Base-by-base conservation (phyloP, 64 coral and sea anemone species). In the Montipora cactus region DNA sequence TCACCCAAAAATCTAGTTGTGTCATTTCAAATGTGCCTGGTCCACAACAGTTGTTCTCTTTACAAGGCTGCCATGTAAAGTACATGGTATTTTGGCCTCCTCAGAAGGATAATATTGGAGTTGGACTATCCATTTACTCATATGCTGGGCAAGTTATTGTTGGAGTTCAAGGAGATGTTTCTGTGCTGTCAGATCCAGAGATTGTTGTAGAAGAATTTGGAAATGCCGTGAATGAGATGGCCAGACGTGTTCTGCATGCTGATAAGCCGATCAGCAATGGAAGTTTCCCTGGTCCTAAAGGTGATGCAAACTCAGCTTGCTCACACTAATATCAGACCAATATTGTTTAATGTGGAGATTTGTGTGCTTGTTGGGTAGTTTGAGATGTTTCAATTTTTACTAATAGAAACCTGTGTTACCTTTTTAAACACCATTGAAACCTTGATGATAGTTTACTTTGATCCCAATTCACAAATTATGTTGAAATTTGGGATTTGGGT, bases 1-100 rank as follows among this genome's bases (percentile, higher is more conserved):
- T 96, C 14, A 19, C 86, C 2, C 57, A 84, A 25, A 99, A 99
- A 64, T 25, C 85, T 2, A 96, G 76, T 13, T 92, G 95, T 92
- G 98, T 99, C 11, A 11, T 99, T 11, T 99, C 98, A 7, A 99
- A 99, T 95, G 98, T 99, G 0, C 98, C 98, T 4, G 98, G 98
- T 69, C 95, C 98, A n/a, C 85, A 76, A 12, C 7, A 79, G 7
- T 74, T 49, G 0, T 86, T 99, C 67, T 51, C 47, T 19, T 67
- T 99, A 16, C 57, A 46, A 76, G 92, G 81, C 8, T 18, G 82
- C 23, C 79, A 45, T 15, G 53, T 99, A 7, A 94, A 86, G 4
- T 72, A 80, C 59, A 81, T 92, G 62, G 80, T 74, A 48, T 99
- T 99, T 19, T 94, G 95, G 92, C 95, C 95, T 82, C 98, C 98